Conservation (phyloP, 2,888 invertebrate species). For the Unio delphinus region DNA sequence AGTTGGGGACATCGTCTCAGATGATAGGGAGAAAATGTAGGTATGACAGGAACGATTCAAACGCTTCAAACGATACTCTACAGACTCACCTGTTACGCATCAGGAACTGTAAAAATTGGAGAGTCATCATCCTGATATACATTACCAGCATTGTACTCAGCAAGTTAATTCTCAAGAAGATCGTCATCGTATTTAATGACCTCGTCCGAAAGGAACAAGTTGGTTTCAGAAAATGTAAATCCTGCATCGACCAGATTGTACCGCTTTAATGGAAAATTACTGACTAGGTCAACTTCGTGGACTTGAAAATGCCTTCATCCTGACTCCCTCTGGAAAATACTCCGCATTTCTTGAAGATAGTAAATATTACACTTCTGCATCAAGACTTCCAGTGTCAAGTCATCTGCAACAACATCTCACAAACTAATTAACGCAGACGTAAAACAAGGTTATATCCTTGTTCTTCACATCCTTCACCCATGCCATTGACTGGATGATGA, state of each 20-base stretch:
- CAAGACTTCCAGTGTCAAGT: background rate
- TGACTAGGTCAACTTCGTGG: background rate
- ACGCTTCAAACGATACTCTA: too few species aligned
- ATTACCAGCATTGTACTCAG: background rate
- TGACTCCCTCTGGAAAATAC: background rate
- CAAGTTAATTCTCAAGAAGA: constrained; percentile 5
- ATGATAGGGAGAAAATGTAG: too few species aligned
- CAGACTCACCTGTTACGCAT: too few species aligned
- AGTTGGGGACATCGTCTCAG: too few species aligned
- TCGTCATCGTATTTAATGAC: background rate
- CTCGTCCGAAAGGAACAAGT: background rate
- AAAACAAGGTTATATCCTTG: background rate
- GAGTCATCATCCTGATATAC: background rate
- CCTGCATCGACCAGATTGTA: background rate
- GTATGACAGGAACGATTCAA: too few species aligned
- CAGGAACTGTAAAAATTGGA: constrained; percentile 2
- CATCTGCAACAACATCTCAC: background rate
- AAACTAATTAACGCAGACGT: background rate
- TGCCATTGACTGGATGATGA: background rate
- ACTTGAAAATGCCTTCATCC: background rate
- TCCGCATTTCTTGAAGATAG: background rate
- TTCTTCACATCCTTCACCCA: background rate
- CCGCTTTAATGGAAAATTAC: background rate
- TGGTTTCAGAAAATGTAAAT: constrained; percentile 1
- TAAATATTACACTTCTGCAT: background rate